Conservation (phyloP, 2,113 vertebrate genomes). For the Vicugna pacos region DNA sequence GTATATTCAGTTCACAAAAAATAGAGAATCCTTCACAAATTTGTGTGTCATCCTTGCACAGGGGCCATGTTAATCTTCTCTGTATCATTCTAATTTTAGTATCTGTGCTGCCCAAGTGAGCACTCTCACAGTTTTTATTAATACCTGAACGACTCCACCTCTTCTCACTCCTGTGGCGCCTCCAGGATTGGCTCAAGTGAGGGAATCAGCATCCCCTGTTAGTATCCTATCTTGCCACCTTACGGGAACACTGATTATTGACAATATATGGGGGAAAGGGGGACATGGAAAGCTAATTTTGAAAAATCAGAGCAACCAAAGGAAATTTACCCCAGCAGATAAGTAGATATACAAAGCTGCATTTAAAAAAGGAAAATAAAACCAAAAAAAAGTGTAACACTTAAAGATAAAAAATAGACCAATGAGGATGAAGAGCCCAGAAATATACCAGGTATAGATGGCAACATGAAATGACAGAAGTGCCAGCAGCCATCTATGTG, state of each 20-base stretch:
- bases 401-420: not conserved
- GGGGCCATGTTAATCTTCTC: too few relatives aligned
- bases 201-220: not conserved
- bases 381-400: too few relatives aligned
- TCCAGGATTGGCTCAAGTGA: not conserved
- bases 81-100: too few relatives aligned
- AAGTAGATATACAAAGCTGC: not conserved
- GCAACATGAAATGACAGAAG: not conserved
- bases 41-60: too few relatives aligned
- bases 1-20: too few relatives aligned
- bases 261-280: not conserved
- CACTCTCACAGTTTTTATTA: not conserved
- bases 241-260: not conserved
- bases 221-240: not conserved
- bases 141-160: not conserved
- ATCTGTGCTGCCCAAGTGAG: too few relatives aligned
- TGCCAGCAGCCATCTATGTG: not conserved
- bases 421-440: not conserved
- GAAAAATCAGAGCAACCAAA: not conserved
- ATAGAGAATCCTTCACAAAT: too few relatives aligned
- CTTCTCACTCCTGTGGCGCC: not conserved
- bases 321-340: not conserved
- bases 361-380: not conserved
- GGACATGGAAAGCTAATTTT: not conserved
- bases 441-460: not conserved